These are phyloP conservation scores for Allobates femoralis DNA, from an alignment of 2,797 vertebrate genomes.

Conservation along the genomic window DNA sequence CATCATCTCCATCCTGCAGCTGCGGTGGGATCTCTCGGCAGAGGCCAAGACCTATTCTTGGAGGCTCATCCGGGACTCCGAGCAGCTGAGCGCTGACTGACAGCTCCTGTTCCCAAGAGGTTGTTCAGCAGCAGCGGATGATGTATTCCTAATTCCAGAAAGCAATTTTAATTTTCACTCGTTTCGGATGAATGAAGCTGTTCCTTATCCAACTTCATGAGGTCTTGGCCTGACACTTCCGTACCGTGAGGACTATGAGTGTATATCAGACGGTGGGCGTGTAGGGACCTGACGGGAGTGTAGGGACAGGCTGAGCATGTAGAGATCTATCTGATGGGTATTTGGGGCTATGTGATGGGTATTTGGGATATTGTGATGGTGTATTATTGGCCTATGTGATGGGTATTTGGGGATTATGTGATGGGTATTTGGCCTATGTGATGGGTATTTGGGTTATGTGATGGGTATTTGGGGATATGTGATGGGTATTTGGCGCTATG, in stretches of 20 bases:
- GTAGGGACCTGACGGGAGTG: background rate
- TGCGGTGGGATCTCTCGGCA: conserved; percentile 9
- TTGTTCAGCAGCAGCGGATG: conserved; percentile 29
- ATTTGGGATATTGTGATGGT: no score
- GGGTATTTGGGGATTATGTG: background rate
- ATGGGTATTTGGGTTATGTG: background rate
- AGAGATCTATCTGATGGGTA: background rate
- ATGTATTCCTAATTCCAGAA: conserved; percentile 14
- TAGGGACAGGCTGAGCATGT: no score
- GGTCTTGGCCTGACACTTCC: background rate
- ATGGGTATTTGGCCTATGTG: background rate
- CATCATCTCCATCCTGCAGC: background rate
- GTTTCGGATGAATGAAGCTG: conserved; percentile 22
- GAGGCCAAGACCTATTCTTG: background rate
- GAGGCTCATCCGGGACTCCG: background rate
- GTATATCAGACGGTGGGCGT: background rate
- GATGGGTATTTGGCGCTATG: no score
- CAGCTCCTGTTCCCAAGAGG: conserved; percentile 20
- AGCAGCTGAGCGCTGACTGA: conserved; percentile 26
- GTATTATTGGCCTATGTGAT: background rate
- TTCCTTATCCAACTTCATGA: background rate
- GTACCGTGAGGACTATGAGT: background rate
- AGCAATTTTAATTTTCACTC: conserved; percentile 20
- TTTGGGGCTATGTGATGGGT: background rate
- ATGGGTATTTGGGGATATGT: no score